A percentile compares a stretch with the other conserved stretches of the same genome.
Conservation (phyloP, 2,888 invertebrate species). For the Sinohyriopsis cumingii region DNA sequence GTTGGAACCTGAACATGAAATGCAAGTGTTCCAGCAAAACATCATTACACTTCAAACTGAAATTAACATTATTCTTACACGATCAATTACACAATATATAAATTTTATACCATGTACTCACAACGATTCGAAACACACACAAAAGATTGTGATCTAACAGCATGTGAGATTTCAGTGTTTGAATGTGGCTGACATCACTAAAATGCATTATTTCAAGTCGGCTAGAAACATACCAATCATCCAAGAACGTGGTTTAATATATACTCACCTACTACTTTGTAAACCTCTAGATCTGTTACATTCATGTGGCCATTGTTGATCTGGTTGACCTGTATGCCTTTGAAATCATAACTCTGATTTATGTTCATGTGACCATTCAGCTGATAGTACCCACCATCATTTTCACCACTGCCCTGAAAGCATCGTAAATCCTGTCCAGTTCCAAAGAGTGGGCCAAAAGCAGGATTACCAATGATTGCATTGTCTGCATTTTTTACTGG, state of each 20-base stretch:
- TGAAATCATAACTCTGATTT: constrained; percentile 5
- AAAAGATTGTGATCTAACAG: too few relatives aligned
- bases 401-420: neutral
- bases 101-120: too few relatives aligned
- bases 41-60: too few relatives aligned
- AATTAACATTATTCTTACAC: too few relatives aligned
- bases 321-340: constrained; percentile 12
- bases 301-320: constrained; percentile 21
- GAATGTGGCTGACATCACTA: neutral
- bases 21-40: too few relatives aligned
- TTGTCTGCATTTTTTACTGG: neutral
- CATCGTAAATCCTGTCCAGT: neutral
- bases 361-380: constrained; percentile 8
- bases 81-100: too few relatives aligned
- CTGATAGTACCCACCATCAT: constrained; percentile 2
- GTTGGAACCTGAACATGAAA: too few relatives aligned
- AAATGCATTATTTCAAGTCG: neutral
- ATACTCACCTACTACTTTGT: constrained; percentile 24
- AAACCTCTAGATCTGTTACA: constrained; percentile 30
- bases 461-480: too few relatives aligned
- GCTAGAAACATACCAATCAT: neutral
- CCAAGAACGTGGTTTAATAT: too few relatives aligned
- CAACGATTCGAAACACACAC: too few relatives aligned
- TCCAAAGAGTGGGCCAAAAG: constrained; percentile 15
- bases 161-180: neutral